Evolutionary conservation across 2,888 invertebrate genomes (phyloP), one percentile per base, ranked within the genome.

Genomic region (Polymixis flavicincta): DNA sequence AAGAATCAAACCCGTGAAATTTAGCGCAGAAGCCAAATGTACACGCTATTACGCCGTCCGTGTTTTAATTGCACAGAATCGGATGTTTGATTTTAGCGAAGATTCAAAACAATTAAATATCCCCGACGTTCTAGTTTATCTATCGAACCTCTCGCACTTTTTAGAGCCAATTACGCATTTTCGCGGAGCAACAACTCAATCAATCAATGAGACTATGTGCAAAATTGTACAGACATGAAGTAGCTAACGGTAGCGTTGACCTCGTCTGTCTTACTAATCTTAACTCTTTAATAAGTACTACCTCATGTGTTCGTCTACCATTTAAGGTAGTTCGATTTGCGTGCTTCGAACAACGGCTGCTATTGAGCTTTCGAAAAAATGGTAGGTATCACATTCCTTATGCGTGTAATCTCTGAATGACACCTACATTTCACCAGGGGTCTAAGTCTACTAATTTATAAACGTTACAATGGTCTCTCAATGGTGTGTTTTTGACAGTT

Each of bases 161-260:
- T 25, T 5, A 19, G 6, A 19, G 3, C n/a, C 42, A 52, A 28
- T 28, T 8, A 22, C n/a, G n/a, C 22, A 19, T 17, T n/a, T 76
- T 64, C 19, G 28, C 19, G 9, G 25, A 2, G 22, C 42, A 77
- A 77, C 13, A 17, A 6, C 69, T 60, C 55, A 37, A 59, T 67
- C 14, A 66, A 67, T 68, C 55, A 59, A 32, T 28, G 9, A 14
- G 22, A 54, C 54, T 60, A 19, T 7, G 45, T 7, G 7, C 17
- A 25, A 67, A 57, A n/a, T 48, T 57, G 14, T 32, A 8, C 9
- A 22, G 22, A 60, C 32, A 63, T 32, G 48, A 50, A 25, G 19
- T 52, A 52, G 4, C 52, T 50, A 32, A 54, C 19, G 22, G 50
- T 66, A 14, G 25, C 55, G 25, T 74, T 78, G 66, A 63, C 66